Evolutionary conservation across 2,113 vertebrate species (phyloP), one percentile per base, ranked within the genome.

Genomic region (Ornithorhynchus anatinus): DNA sequence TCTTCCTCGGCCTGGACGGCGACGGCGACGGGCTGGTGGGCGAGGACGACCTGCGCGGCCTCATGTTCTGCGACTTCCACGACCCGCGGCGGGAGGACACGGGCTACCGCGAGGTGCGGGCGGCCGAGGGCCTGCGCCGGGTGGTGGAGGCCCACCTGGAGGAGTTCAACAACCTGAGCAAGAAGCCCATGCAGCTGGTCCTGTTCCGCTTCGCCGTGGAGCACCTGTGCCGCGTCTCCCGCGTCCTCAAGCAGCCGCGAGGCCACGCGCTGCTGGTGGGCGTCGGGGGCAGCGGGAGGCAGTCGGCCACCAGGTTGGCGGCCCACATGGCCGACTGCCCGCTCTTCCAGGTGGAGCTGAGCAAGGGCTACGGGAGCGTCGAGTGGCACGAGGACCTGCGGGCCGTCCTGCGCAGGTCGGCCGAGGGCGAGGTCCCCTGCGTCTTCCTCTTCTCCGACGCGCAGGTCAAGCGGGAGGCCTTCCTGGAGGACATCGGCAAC

Each of bases 61-160:
- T 98, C 58, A 95, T 98, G 94, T 98, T 97, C 74, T 98, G 96
- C 65, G 95, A 97, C 80, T 97, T 98, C 72, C 93, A 96, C 6
- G 96, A 98, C 77, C 91, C 86, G 25, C 96, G 93, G 73, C 92
- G 93, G 20, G 94, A 96, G 7, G 95, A 97, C 66, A 92, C 84
- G n/a, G 93, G 65, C 82, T 97, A 98, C 79, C 84, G 93, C 5
- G 96, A 98, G 72, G 84, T 96, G 14, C 40, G 35, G 2, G 20
- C 94, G 33, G 84, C 94, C 8, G 92, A 94, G 31, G 60, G 65
- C 2, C 92, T 98, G 16, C 88, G 93, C 20, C 63, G 88, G 72
- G 90, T 96, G 43, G 94, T 94, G 25, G 95, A 97, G 58, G 40
- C 75, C 5, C 94, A 97, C 61, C 89, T 98, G 15, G 95, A 96